Evolutionary conservation across 64 coral and sea anemone species (phyloP).

Genomic region (Pachyseris speciosa): DNA sequence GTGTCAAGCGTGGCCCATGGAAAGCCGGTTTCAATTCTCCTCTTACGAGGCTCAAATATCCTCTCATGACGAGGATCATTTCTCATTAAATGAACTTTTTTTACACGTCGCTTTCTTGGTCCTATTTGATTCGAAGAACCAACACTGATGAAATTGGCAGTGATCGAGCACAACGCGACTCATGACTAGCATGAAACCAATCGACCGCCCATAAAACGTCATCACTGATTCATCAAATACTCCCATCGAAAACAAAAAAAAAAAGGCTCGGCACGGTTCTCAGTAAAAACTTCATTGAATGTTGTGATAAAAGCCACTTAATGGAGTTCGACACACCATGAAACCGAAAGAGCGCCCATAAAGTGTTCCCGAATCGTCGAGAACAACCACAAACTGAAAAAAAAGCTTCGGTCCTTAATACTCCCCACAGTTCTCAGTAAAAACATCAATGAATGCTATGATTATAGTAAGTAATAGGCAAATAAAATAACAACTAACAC

Average conservation of each 20-base stretch:
- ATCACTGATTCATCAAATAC: no score
- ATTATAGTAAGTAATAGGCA: neutral
- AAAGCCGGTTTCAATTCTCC: neutral
- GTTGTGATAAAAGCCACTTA: no score
- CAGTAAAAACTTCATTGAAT: no score
- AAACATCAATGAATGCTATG: neutral
- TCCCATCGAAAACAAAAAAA: no score
- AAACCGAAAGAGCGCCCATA: neutral
- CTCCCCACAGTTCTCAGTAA: no score
- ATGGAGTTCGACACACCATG: neutral
- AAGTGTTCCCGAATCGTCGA: neutral
- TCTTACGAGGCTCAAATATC: neutral
- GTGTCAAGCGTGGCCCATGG: neutral
- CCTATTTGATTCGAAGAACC: slow-evolving; percentile 2
- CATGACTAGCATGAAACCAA: no score
- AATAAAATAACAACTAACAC: no score
- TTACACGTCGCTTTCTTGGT: neutral
- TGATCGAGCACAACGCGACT: neutral
- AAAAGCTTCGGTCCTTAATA: no score
- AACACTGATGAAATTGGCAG: slow-evolving; percentile 7
- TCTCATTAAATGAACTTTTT: neutral
- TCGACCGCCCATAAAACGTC: no score
- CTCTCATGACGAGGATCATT: neutral
- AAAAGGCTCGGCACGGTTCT: no score
- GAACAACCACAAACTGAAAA: neutral